Conservation (phyloP, 1,140 invertebrate genomes). For the Formica exsecta region DNA sequence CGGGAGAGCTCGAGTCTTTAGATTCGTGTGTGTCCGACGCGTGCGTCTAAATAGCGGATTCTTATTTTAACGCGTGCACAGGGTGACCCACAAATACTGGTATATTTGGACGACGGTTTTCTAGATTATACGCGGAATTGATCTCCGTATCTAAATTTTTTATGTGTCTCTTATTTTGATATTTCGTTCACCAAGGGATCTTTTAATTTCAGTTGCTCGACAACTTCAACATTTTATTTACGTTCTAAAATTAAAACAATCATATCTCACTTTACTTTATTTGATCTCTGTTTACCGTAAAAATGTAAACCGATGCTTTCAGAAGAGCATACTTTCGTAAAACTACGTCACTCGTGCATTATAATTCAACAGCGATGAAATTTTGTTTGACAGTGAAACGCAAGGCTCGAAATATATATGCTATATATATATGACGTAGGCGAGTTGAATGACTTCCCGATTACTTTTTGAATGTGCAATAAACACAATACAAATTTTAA, state of each 20-base stretch:
- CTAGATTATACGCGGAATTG: not conserved
- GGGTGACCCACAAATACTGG: constrained; percentile 22
- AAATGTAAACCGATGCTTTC: constrained; percentile 9
- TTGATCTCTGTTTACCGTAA: constrained; percentile 6
- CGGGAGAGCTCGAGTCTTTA: not conserved
- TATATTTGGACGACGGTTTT: not conserved
- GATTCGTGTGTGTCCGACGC: not conserved
- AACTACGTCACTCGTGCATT: not conserved
- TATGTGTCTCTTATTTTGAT: not conserved
- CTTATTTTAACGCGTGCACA: constrained; percentile 50
- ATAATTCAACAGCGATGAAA: not conserved
- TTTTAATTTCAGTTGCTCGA: not conserved
- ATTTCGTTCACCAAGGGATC: not conserved
- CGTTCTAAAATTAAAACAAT: not conserved
- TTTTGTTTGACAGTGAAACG: not conserved
- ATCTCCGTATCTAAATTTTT: not conserved
- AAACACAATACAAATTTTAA: not conserved
- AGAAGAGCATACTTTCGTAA: not conserved
- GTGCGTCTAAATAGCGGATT: constrained; percentile 35
- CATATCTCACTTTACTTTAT: not conserved
- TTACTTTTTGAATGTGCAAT: not conserved
- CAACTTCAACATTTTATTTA: not conserved
- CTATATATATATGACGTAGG: not conserved
- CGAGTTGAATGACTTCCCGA: constrained; percentile 43
- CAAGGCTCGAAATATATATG: constrained; percentile 12